phyloP scores from a whole-genome alignment of 2,797 vertebrate genomes.

The Manis pentadactyla region DNA sequence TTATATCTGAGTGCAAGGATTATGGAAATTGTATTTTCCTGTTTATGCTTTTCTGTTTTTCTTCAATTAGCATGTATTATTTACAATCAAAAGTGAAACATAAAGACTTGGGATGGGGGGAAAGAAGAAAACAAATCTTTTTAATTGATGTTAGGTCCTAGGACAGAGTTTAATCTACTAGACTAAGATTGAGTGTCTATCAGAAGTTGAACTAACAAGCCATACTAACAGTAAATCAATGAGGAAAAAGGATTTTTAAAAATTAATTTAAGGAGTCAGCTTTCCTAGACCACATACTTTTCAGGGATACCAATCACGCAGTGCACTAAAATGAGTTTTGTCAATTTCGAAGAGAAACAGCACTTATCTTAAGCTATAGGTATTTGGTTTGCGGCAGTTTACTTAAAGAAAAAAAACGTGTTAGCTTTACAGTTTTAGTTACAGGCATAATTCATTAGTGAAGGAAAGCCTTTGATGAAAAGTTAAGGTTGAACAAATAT shows the following conservation, averaged over 20 bases:
- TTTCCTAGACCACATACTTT: background rate
- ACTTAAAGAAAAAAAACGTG: slow-evolving; percentile 71
- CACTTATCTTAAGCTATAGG: slow-evolving; percentile 48
- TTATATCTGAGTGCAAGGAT: background rate
- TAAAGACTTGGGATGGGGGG: background rate
- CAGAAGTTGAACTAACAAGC: background rate
- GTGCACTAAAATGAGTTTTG: slow-evolving; percentile 68
- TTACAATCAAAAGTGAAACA: background rate
- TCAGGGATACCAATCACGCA: background rate
- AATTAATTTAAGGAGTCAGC: background rate
- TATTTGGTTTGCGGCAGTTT: slow-evolving; percentile 57
- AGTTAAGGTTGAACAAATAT: slow-evolving; percentile 71
- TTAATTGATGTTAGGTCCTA: background rate
- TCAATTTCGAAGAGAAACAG: slow-evolving; percentile 67
- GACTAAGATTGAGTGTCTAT: background rate
- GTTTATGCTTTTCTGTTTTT: background rate
- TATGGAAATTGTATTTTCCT: background rate
- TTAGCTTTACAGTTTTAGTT: slow-evolving; percentile 64
- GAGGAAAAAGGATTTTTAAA: background rate
- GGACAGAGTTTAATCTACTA: background rate
- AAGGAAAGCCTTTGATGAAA: slow-evolving; percentile 69
- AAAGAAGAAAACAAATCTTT: background rate
- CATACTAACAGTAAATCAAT: background rate
- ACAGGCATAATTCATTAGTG: slow-evolving; percentile 73
- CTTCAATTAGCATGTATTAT: background rate